A percentile compares a stretch with the other conserved stretches of the same genome.
Conservation (phyloP, 1,140 invertebrate genomes). For the Neodiprion lecontei region DNA sequence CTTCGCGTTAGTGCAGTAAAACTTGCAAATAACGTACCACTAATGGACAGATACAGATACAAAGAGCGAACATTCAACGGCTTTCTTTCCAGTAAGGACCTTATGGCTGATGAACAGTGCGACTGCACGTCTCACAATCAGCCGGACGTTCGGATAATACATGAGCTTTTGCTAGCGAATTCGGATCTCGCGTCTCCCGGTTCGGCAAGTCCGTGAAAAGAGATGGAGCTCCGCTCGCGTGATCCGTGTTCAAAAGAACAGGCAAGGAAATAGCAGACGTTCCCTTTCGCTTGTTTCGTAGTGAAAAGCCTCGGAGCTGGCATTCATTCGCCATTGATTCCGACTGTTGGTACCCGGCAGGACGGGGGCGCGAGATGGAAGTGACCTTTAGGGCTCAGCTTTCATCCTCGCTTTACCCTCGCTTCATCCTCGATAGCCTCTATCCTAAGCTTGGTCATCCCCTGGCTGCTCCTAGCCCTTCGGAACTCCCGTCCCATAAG, state of each 20-base stretch:
- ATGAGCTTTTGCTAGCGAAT: neutral
- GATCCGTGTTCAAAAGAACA: neutral
- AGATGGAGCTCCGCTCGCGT: neutral
- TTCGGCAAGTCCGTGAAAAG: neutral
- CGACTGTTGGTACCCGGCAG: neutral
- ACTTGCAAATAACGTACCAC: too few species aligned
- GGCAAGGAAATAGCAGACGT: neutral
- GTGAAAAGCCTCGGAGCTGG: slow-evolving; percentile 8
- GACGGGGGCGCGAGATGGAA: neutral
- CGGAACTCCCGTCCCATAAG: neutral
- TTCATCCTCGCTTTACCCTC: slow-evolving; percentile 14
- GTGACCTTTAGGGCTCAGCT: slow-evolving; percentile 14
- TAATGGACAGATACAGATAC: too few species aligned
- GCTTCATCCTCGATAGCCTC: slow-evolving; percentile 1
- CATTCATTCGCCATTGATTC: slow-evolving; percentile 15
- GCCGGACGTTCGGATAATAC: neutral
- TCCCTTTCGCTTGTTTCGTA: slow-evolving; percentile 1
- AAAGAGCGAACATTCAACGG: too few species aligned
- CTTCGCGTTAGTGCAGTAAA: too few species aligned
- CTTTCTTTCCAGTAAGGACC: too few species aligned
- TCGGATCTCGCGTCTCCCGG: neutral
- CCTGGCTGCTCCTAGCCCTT: neutral
- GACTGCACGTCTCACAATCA: too few species aligned
- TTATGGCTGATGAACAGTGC: too few species aligned
- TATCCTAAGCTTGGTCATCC: neutral